phyloP scores from a whole-genome alignment of 2,113 vertebrate species.

The Boleophthalmus pectinirostris region DNA sequence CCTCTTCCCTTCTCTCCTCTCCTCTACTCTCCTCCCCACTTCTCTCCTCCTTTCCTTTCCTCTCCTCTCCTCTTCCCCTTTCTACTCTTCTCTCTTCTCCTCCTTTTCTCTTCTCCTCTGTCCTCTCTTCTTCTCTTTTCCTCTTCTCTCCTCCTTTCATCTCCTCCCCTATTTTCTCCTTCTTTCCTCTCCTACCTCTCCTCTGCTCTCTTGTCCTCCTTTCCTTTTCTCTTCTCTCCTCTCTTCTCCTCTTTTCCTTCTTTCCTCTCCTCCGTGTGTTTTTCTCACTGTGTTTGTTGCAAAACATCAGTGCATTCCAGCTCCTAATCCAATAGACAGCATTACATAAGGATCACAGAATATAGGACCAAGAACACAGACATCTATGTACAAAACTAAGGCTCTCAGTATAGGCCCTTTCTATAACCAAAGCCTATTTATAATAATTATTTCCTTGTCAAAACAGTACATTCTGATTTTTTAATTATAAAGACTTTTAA shows the following conservation, averaged over 20 bases:
- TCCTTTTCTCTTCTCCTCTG: background rate
- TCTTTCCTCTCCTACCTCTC: no score
- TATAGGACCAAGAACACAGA: background rate
- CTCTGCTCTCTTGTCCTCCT: slow-evolving; percentile 7
- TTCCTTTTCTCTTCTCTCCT: background rate
- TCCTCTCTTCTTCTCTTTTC: no score
- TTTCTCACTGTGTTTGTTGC: slow-evolving; percentile 25
- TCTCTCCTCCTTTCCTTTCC: no score
- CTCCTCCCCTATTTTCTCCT: background rate
- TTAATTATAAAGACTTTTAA: no score
- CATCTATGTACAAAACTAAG: background rate
- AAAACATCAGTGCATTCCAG: slow-evolving; percentile 24
- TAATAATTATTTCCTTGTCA: no score
- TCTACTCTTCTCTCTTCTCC: slow-evolving; percentile 1
- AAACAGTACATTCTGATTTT: no score
- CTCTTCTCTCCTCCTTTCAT: slow-evolving; percentile 4
- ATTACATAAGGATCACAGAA: background rate
- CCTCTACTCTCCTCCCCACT: background rate
- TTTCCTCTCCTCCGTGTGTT: background rate
- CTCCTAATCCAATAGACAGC: slow-evolving; percentile 7
- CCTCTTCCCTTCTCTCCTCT: slow-evolving; percentile 5
- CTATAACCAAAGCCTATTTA: no score
- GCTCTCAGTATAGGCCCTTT: no score
- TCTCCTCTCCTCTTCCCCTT: background rate
- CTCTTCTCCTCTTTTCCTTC: background rate